A percentile compares a stretch with the other conserved stretches of the same genome.
phyloP scores from a whole-genome alignment of 1,140 invertebrate species.

The Drosophila serrata region DNA sequence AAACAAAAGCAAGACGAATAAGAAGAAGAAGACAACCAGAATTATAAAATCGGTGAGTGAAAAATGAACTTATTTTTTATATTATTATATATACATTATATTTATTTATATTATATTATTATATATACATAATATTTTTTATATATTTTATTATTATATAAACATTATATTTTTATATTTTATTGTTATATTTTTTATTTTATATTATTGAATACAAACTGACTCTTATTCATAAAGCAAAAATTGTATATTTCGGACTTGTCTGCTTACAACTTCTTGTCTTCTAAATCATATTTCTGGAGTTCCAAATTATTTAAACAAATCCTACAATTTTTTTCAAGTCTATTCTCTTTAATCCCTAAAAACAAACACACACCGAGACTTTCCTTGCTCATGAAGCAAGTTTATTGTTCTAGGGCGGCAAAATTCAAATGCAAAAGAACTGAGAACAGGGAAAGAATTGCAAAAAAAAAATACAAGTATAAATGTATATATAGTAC shows the following conservation, averaged over 20 bases:
- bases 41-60: neutral
- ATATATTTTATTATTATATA: too few species aligned
- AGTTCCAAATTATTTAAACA: too few species aligned
- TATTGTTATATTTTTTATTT: too few species aligned
- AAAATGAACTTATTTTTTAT: neutral
- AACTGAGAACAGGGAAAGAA: slow-evolving; percentile 16
- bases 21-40: neutral
- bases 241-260: too few species aligned
- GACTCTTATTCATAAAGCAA: too few species aligned
- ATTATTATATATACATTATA: too few species aligned
- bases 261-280: too few species aligned
- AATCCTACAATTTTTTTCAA: neutral
- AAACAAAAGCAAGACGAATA: neutral
- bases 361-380: neutral
- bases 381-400: slow-evolving; percentile 44
- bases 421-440: slow-evolving; percentile 47
- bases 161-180: too few species aligned
- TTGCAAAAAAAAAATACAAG: slow-evolving; percentile 36
- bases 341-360: neutral
- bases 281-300: too few species aligned
- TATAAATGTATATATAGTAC: neutral
- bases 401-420: slow-evolving; percentile 63
- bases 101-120: too few species aligned
- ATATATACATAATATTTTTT: too few species aligned
- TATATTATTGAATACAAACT: too few species aligned